These are phyloP conservation scores for Morpho deidamia DNA, from an alignment of 2,888 invertebrate genomes.

Conservation along the genomic window DNA sequence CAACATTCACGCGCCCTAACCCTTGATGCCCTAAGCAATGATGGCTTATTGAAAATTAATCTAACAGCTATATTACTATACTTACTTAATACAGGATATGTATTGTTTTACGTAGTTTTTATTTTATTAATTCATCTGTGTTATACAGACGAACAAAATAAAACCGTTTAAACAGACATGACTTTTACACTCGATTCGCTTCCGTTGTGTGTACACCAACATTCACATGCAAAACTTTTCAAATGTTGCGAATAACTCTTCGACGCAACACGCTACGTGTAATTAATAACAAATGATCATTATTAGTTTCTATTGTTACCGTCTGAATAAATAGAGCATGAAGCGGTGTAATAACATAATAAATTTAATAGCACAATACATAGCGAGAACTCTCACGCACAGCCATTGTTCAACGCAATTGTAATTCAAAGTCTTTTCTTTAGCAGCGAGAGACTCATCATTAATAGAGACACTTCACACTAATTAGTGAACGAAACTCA, in stretches of 20 bases:
- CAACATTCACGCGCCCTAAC: no score
- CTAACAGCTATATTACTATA: no score
- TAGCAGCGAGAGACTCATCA: slow-evolving; percentile 47
- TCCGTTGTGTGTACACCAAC: slow-evolving; percentile 39
- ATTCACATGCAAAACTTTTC: slow-evolving; percentile 27
- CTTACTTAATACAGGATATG: no score
- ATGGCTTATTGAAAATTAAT: no score
- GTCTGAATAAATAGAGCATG: slow-evolving; percentile 67
- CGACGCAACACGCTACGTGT: slow-evolving; percentile 49
- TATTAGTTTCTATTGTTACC: slow-evolving; percentile 71
- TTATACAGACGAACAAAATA: no score
- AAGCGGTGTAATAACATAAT: slow-evolving; percentile 59
- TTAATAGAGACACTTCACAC: slow-evolving; percentile 53
- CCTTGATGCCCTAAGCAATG: no score
- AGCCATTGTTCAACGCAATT: slow-evolving; percentile 61
- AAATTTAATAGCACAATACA: slow-evolving; percentile 53
- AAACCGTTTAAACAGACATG: no score
- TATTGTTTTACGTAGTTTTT: no score
- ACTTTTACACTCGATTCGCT: slow-evolving; percentile 28
- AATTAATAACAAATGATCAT: slow-evolving; percentile 65
- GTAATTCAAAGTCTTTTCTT: slow-evolving; percentile 64
- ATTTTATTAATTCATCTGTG: no score
- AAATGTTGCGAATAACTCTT: slow-evolving; percentile 39
- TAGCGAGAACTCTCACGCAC: slow-evolving; percentile 62
- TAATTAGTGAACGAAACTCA: slow-evolving; percentile 32